A percentile compares a stretch with the other conserved stretches of the same genome.
Evolutionary conservation across 2,888 invertebrate species (phyloP).

Genomic region (Philonicus albiceps): DNA sequence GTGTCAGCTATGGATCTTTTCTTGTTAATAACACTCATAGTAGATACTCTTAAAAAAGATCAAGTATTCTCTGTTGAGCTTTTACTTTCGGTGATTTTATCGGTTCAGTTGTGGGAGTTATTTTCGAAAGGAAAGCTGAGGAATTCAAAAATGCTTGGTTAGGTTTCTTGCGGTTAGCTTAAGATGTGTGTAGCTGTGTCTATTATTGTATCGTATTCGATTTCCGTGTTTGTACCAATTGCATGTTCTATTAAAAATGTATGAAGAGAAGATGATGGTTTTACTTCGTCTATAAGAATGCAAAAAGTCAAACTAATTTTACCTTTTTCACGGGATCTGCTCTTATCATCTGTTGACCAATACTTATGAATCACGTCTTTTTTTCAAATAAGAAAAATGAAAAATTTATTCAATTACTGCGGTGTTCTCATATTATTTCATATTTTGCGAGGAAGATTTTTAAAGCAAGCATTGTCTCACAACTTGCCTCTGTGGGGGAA

Average conservation of each 20-base stretch:
- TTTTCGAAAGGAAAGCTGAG: neutral
- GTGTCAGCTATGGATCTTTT: conserved; percentile 63
- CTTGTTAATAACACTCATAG: conserved; percentile 42
- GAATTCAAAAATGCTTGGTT: conserved; percentile 4
- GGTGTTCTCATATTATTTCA: neutral
- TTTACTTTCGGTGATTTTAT: neutral
- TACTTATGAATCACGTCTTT: conserved; percentile 20
- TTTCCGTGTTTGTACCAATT: neutral
- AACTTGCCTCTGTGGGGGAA: neutral
- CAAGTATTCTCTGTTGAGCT: conserved; percentile 8
- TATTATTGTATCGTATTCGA: neutral
- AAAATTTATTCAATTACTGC: neutral
- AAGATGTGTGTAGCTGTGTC: neutral
- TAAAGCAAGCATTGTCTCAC: neutral
- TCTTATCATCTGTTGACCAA: conserved; percentile 28
- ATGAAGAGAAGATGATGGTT: neutral
- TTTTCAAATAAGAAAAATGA: conserved; percentile 17
- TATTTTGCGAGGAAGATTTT: neutral
- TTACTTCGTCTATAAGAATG: neutral
- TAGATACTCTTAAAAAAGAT: conserved; percentile 1
- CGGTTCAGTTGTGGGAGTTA: conserved; percentile 2
- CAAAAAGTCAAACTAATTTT: conserved; percentile 9
- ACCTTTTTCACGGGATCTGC: conserved; percentile 3
- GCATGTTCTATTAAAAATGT: neutral
- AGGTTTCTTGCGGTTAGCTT: conserved; percentile 9